Evolutionary conservation across 2,888 invertebrate species (phyloP), one percentile per base, ranked within the genome.

Genomic region (Eulithis testata): DNA sequence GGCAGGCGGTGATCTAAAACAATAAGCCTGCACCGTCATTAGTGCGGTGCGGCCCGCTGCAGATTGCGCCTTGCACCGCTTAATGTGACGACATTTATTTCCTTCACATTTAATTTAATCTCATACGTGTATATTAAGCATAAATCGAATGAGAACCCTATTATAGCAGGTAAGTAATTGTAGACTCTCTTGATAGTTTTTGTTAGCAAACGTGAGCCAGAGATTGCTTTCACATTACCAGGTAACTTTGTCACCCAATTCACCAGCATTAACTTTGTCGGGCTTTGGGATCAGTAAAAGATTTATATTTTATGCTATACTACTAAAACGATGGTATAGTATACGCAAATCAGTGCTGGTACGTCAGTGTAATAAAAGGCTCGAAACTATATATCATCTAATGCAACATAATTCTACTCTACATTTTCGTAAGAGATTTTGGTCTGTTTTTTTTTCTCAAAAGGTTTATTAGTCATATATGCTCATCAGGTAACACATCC

Each of bases 1-100:
- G 90, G 92, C 82, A 76, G 84, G 91, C 82, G 78, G 84, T 85
- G 85, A 88, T 91, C 87, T 91, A 91, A 92, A 93, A 93, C 92
- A 92, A 93, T 93, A 88, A 89, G 77, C 86, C 80, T 76, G 82
- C 82, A 77, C 87, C 79, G 86, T 89, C 88, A 91, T 91, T 90
- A 91, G 86, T 72, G 70, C 53, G 14, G 31, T 11, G 49, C 70
- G 77, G 72, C 66, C 77, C 84, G 83, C 78, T 80, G 82, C 84
- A 80, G 85, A 85, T 86, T 82, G 79, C 78, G 69, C 76, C 73
- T 76, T 80, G 83, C 86, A 81, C 85, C 86, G 83, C 82, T 74
- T 91, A 90, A 90, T 89, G 88, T 89, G 89, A 87, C 84, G 88
- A 91, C 85, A 88, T 91, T 84, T 80, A 84, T 82, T 78, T 70